Evolutionary conservation across 2,888 invertebrate species (phyloP).

Genomic region (Pasiphila rectangulata): DNA sequence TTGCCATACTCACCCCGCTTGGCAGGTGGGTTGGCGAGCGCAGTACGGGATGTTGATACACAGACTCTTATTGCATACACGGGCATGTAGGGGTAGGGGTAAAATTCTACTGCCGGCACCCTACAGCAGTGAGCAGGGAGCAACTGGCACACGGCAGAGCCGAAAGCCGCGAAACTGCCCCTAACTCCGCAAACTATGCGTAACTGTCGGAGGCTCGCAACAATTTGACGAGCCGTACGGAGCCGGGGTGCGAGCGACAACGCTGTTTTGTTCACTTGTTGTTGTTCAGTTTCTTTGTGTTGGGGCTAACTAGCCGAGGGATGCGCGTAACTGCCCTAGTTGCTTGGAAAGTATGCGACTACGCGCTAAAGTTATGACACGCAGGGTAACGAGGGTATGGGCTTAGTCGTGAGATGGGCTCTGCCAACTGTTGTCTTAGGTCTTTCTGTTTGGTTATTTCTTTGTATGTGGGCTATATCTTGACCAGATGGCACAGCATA

Average conservation of each 20-base stretch:
- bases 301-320: not conserved
- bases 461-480: not conserved
- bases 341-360: not conserved
- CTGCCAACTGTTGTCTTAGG: not conserved
- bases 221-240: conserved; percentile 7
- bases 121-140: conserved; percentile 6
- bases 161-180: conserved; percentile 8
- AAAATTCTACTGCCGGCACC: no score
- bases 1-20: no score
- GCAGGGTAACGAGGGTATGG: no score
- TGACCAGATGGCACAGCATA: not conserved
- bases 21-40: no score
- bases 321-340: not conserved
- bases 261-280: conserved; percentile 6
- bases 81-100: no score
- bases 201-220: conserved; percentile 6
- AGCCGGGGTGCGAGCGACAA: not conserved
- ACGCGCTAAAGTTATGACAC: not conserved
- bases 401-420: not conserved
- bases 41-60: no score
- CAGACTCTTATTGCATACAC: no score
- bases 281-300: not conserved
- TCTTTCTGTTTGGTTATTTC: conserved; percentile 1
- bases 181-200: conserved; percentile 10
- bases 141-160: conserved; percentile 8